Conservation (phyloP, 2,113 vertebrate species). For the Calidris pygmaea region DNA sequence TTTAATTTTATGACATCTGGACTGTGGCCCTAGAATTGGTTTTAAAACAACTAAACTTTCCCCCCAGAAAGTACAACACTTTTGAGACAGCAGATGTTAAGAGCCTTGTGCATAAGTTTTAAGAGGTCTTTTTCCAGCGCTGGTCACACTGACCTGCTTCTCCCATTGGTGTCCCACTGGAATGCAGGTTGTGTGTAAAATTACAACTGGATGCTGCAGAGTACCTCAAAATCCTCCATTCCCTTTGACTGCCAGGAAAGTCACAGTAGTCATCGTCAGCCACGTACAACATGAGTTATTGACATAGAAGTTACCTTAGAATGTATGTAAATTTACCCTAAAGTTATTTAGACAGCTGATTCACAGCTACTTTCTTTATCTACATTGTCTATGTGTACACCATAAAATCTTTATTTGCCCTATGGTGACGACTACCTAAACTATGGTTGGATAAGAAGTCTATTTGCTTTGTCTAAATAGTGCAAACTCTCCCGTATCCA, state of each 20-base stretch:
- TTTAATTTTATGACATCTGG: neutral
- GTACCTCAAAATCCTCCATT: neutral
- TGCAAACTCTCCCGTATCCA: neutral
- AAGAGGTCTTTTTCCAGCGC: neutral
- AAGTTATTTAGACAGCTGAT: neutral
- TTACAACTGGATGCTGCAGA: neutral
- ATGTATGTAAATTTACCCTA: neutral
- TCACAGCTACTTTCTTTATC: neutral
- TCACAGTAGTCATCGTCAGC: neutral
- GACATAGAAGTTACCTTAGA: neutral
- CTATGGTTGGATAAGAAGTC: neutral
- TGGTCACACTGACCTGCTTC: neutral
- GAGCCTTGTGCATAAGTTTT: neutral
- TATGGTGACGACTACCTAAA: neutral
- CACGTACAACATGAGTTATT: neutral
- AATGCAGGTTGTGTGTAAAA: neutral
- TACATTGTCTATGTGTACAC: neutral
- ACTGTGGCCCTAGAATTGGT: neutral
- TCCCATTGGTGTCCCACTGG: neutral
- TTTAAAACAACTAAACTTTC: neutral
- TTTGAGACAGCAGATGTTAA: neutral
- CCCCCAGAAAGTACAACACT: neutral
- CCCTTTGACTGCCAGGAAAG: neutral
- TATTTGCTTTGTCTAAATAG: slow-evolving; percentile 15
- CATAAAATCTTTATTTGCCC: neutral